A percentile compares a stretch with the other conserved stretches of the same genome.
Conservation (phyloP, 2,113 vertebrate species). For the Pampusana beccarii region DNA sequence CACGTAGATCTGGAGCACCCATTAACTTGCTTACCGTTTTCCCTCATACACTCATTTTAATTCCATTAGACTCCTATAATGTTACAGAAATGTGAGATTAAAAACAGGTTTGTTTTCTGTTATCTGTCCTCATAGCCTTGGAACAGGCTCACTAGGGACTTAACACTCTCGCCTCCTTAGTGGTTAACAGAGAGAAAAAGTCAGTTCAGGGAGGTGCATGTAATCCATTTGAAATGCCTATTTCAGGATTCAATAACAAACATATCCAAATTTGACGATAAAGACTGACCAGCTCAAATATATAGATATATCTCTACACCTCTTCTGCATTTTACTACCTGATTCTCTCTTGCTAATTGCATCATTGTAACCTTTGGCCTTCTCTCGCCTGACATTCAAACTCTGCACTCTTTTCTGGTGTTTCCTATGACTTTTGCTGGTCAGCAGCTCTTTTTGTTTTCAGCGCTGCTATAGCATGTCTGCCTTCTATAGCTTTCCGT, state of each 20-base stretch:
- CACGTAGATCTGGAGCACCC: not conserved
- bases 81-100: not conserved
- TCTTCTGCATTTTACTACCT: not conserved
- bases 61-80: not conserved
- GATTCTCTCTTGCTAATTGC: not conserved
- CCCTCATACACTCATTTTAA: not conserved
- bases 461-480: not conserved
- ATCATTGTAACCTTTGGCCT: not conserved
- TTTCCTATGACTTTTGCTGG: not conserved
- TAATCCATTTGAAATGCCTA: not conserved
- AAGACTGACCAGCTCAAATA: not conserved
- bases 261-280: not conserved
- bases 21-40: not conserved
- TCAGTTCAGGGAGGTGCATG: not conserved
- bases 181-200: not conserved
- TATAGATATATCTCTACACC: not conserved
- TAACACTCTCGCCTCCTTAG: not conserved
- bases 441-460: constrained; percentile 38
- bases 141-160: not conserved
- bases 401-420: not conserved
- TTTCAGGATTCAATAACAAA: not conserved
- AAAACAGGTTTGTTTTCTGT: not conserved
- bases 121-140: not conserved
- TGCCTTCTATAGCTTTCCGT: not conserved
- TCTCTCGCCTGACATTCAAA: not conserved